Evolutionary conservation across 2,797 vertebrate species (phyloP), one percentile per base, ranked within the genome.

Genomic region (Schizopygopsis pylzovi): DNA sequence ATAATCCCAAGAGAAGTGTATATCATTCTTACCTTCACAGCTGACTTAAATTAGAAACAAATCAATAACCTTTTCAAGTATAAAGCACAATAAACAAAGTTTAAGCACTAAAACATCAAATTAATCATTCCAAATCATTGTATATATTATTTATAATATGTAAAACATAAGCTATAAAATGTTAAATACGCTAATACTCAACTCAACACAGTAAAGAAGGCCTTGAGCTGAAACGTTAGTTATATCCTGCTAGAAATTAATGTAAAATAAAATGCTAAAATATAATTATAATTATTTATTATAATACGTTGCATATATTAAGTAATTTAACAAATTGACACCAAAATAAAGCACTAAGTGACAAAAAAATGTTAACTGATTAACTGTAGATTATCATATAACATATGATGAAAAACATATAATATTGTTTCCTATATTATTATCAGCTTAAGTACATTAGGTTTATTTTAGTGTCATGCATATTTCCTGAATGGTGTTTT

Each of bases 1-100:
- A 81, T 37, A 68, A 28, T 87, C 86, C 61, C 68, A 68, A 41
- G 78, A 61, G 61, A 81, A 73, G 4, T 22, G 2, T 20, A 61
- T 85, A 5, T 59, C 2, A 22, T 84, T 76, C n/a, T 73, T 77
- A 68, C 63, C 20, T 49, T 52, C 6, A 45, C 16, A 56, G 41
- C 39, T 76, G 28, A 78, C 71, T 52, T 76, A 49, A 49, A 59
- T 85, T 49, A 47, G 22, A 61, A 68, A n/a, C 13, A 25, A 25
- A 10, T 11, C 25, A 81, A 39, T 56, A 7, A 4, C 1, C 6
- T 56, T 54, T 56, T 67, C 54, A 22, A 67, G 18, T 70, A 13
- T 54, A 37, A 54, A 70, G 10, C 33, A 20, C 56, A 67, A 63
- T n/a, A 56, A 39, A 59, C 7, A 6, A 33, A 52, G 4, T 11